These are phyloP conservation scores for Procavia capensis DNA, from an alignment of 2,113 vertebrate genomes.

Conservation along the genomic window DNA sequence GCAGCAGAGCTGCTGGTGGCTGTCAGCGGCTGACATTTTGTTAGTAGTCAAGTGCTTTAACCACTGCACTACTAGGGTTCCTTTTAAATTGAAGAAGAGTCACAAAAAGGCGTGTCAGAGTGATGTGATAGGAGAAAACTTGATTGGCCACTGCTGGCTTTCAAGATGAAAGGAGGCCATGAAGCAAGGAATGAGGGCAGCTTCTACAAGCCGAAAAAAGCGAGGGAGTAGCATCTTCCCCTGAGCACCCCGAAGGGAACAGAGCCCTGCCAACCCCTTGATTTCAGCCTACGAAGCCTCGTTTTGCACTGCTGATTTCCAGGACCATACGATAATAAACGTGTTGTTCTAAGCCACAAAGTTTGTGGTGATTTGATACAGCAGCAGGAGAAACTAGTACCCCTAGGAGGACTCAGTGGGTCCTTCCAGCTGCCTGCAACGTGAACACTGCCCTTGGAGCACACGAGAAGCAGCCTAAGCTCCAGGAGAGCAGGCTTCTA, in stretches of 20 bases:
- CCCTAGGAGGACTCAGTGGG: background rate
- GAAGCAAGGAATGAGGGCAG: background rate
- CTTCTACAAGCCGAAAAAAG: background rate
- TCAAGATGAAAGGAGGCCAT: background rate
- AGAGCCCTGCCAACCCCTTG: background rate
- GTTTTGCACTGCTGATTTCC: background rate
- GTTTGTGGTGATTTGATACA: background rate
- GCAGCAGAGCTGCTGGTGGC: no score
- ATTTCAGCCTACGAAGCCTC: background rate
- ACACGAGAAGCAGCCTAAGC: background rate
- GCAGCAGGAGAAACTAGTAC: background rate
- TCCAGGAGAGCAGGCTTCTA: background rate
- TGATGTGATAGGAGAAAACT: background rate
- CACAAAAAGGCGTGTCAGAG: background rate
- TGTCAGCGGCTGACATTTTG: no score
- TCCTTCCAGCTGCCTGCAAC: background rate
- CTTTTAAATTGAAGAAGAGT: background rate
- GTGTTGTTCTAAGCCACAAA: background rate
- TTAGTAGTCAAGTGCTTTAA: no score
- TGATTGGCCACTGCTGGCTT: background rate
- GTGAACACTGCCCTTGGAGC: background rate
- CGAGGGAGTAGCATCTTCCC: background rate
- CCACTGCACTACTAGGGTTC: no score
- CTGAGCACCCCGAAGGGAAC: background rate
- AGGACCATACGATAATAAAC: conserved; percentile 7